Percentiles rank a stretch among this genome's conserved stretches.
phyloP scores from a whole-genome alignment of 2,888 invertebrate genomes.

The Eledona agricola region DNA sequence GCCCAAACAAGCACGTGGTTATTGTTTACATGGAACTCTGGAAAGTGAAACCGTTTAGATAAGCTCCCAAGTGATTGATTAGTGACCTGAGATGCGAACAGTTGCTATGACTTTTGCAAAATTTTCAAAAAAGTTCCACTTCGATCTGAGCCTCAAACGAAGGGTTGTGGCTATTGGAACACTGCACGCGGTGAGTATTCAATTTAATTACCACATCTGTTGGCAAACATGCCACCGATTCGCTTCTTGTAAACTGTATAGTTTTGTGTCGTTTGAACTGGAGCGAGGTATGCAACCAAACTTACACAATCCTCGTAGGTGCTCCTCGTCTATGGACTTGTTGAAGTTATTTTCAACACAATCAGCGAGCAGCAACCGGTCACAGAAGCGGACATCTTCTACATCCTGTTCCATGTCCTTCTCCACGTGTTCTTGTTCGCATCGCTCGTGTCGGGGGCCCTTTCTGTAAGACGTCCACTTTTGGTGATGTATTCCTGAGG shows the following conservation, averaged over 20 bases:
- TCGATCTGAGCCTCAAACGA: conserved; percentile 6
- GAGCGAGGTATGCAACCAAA: no score
- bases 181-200: conserved; percentile 17
- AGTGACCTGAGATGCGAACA: no score
- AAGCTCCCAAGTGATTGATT: no score
- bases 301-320: conserved; percentile 3
- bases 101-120: no score
- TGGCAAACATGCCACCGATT: no score
- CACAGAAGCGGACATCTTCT: conserved; percentile 8
- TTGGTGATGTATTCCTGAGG: conserved; percentile 4
- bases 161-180: conserved; percentile 3
- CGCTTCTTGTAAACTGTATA: no score
- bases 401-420: conserved; percentile 3
- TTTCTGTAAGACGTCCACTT: conserved; percentile 6
- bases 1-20: background rate
- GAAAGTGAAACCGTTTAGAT: no score
- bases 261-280: no score
- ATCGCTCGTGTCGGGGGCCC: conserved; percentile 5
- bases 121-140: conserved; percentile 4
- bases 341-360: conserved; percentile 3
- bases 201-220: no score
- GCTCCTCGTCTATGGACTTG: background rate
- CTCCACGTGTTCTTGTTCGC: conserved; percentile 3
- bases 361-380: conserved; percentile 8
- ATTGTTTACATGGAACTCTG: conserved; percentile 4